Evolutionary conservation across 2,888 invertebrate species (phyloP).

Genomic region (Drosophila bunnanda): DNA sequence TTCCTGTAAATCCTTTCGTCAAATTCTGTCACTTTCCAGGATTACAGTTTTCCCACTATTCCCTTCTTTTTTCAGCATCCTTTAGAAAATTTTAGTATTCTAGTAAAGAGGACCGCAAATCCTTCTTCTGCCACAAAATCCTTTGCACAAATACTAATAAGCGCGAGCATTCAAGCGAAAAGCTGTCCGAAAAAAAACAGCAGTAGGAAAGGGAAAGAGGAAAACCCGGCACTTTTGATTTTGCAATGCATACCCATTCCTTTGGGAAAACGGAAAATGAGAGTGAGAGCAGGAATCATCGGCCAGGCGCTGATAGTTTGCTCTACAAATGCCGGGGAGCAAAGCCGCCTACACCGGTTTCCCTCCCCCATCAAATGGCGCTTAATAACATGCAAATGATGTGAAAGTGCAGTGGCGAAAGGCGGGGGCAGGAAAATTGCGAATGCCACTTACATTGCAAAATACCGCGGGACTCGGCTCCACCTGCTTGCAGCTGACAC

Average conservation of each 20-base stretch:
- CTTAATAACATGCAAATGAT: conserved; percentile 77
- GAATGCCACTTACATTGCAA: conserved; percentile 64
- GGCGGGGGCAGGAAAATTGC: conserved; percentile 25
- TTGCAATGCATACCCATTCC: conserved; percentile 17
- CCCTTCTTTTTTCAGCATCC: background rate
- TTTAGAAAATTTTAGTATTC: conserved; percentile 7
- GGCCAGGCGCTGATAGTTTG: conserved; percentile 22
- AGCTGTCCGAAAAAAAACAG: conserved; percentile 19
- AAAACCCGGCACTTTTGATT: conserved; percentile 27
- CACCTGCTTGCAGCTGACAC: conserved; percentile 5
- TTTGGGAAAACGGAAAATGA: conserved; percentile 4
- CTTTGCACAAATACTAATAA: conserved; percentile 48
- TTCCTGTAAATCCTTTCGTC: background rate
- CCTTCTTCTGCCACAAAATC: conserved; percentile 34
- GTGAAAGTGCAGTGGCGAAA: conserved; percentile 59
- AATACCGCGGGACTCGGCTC: conserved; percentile 29
- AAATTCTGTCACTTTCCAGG: background rate
- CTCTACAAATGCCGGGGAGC: conserved; percentile 10
- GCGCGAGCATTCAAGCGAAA: conserved; percentile 26
- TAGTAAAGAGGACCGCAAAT: conserved; percentile 25
- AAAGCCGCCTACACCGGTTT: background rate
- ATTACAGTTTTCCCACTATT: background rate
- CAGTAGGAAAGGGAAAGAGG: background rate
- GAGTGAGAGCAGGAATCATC: conserved; percentile 17
- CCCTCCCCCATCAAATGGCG: conserved; percentile 25